Conservation (phyloP, 2,113 vertebrate species). For the Sitta europaea region DNA sequence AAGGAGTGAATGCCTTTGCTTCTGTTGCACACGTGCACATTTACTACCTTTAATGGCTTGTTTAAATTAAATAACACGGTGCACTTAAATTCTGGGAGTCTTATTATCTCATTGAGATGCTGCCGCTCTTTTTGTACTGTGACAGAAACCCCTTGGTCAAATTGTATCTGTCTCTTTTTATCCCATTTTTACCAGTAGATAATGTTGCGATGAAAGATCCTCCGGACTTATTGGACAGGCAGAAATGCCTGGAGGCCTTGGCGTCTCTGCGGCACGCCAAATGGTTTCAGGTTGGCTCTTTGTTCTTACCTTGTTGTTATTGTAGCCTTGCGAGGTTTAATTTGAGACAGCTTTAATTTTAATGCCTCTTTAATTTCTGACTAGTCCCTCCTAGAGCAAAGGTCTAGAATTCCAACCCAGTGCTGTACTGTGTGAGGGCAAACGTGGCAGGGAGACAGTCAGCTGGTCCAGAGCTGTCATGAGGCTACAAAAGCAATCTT, state of each 20-base stretch:
- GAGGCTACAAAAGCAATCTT: conserved; percentile 85
- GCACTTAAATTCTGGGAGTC: conserved; percentile 75
- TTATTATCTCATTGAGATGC: conserved; percentile 76
- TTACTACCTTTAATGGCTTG: conserved; percentile 65
- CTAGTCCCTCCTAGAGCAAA: conserved; percentile 37
- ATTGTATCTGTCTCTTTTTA: conserved; percentile 81
- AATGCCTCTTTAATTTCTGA: conserved; percentile 58
- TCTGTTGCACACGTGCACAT: conserved; percentile 64
- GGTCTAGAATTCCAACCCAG: conserved; percentile 28
- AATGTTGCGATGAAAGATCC: conserved; percentile 93
- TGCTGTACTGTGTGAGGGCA: conserved; percentile 4
- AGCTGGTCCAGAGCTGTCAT: conserved; percentile 64
- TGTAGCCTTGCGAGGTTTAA: conserved; percentile 82
- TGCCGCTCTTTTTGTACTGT: conserved; percentile 73
- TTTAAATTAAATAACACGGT: conserved; percentile 69
- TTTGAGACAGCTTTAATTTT: conserved; percentile 57
- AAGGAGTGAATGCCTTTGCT: conserved; percentile 64
- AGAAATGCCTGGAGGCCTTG: conserved; percentile 99
- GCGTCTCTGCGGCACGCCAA: conserved; percentile 99
- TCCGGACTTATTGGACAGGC: conserved; percentile 98
- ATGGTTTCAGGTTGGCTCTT: conserved; percentile 99
- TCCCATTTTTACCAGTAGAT: conserved; percentile 92
- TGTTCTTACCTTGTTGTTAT: conserved; percentile 86
- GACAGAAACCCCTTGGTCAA: conserved; percentile 81
- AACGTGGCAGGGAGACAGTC: conserved; percentile 35